phyloP scores from a whole-genome alignment of 2,113 vertebrate species.

The Oxygymnocypris stewartii region DNA sequence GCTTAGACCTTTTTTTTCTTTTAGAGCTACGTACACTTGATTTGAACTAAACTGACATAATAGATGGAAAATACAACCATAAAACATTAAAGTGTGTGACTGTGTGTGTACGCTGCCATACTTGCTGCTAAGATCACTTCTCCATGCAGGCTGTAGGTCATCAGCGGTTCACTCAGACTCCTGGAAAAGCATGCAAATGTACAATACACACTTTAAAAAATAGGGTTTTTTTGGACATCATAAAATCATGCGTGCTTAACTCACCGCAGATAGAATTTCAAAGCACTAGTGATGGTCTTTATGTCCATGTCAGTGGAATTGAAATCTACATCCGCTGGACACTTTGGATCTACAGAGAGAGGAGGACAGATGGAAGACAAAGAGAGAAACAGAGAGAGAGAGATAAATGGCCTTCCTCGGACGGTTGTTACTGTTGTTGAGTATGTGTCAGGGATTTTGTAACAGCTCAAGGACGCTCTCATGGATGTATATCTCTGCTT shows the following conservation, averaged over 20 bases:
- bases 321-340: slow-evolving; percentile 89
- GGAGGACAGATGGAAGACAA: slow-evolving; percentile 1
- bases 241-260: neutral
- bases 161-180: slow-evolving; percentile 93
- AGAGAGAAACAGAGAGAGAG: slow-evolving; percentile 22
- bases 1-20: neutral
- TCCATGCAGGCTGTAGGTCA: slow-evolving; percentile 93
- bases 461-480: slow-evolving; percentile 45
- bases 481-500: slow-evolving; percentile 40
- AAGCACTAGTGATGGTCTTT: slow-evolving; percentile 94
- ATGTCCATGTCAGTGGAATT: slow-evolving; percentile 86
- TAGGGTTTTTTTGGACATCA: neutral
- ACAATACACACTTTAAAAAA: slow-evolving; percentile 36
- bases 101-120: slow-evolving; percentile 72
- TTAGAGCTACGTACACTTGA: neutral
- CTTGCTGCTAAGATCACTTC: slow-evolving; percentile 93
- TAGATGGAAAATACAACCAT: neutral
- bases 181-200: slow-evolving; percentile 63
- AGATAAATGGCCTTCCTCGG: slow-evolving; percentile 34
- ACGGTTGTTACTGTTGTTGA: slow-evolving; percentile 21
- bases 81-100: too few relatives aligned
- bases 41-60: slow-evolving; percentile 30
- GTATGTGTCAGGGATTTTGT: slow-evolving; percentile 38
- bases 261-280: slow-evolving; percentile 98
- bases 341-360: slow-evolving; percentile 79